phyloP scores from a whole-genome alignment of 2,888 invertebrate species.

The Phaedon cochleariae region DNA sequence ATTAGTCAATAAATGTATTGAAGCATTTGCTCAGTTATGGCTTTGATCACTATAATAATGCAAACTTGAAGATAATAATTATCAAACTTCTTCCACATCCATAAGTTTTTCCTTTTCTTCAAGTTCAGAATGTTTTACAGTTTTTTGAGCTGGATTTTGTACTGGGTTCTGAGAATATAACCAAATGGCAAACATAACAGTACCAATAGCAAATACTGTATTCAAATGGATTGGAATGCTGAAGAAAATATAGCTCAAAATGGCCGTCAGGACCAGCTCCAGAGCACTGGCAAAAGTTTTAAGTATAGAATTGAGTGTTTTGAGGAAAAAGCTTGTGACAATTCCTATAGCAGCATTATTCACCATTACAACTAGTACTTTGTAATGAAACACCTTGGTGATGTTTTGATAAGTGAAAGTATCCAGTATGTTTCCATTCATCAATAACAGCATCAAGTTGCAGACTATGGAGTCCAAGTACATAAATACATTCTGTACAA shows the following conservation, averaged over 20 bases:
- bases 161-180: constrained; percentile 93
- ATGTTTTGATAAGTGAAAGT: constrained; percentile 70
- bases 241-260: constrained; percentile 87
- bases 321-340: constrained; percentile 91
- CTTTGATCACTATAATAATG: too few relatives aligned
- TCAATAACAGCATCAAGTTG: constrained; percentile 76
- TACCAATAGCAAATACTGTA: constrained; percentile 81
- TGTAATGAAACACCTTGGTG: constrained; percentile 69
- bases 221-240: constrained; percentile 84
- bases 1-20: too few relatives aligned
- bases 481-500: constrained; percentile 95
- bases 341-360: constrained; percentile 94
- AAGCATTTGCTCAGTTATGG: too few relatives aligned
- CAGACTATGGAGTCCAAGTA: constrained; percentile 94
- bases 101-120: constrained; percentile 30
- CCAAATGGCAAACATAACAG: constrained; percentile 84
- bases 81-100: constrained; percentile 30
- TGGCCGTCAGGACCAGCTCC: constrained; percentile 89
- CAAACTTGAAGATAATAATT: too few relatives aligned
- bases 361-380: constrained; percentile 82
- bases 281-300: constrained; percentile 96
- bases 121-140: not conserved
- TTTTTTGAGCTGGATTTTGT: constrained; percentile 62
- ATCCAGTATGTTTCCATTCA: constrained; percentile 71
- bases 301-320: constrained; percentile 91